Conservation (phyloP, 2,888 invertebrate species). For the Mythimna albipuncta region DNA sequence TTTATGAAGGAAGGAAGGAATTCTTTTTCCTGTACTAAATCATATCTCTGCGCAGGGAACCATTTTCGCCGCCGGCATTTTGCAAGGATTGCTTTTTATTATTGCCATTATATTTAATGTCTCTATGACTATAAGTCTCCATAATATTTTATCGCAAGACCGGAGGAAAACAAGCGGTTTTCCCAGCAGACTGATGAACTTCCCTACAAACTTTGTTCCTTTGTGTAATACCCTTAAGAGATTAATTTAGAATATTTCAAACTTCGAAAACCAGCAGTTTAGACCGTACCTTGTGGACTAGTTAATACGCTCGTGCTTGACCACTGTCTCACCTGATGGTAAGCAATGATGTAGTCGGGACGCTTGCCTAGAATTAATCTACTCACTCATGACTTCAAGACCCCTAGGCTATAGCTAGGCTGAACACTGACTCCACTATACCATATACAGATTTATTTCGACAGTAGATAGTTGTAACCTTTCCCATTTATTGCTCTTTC, state of each 20-base stretch:
- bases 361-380: no score
- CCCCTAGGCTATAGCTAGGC: no score
- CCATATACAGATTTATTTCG: no score
- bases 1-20: constrained; percentile 16
- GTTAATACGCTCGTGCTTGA: no score
- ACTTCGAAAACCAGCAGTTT: background rate
- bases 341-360: no score
- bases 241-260: background rate
- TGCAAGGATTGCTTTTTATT: constrained; percentile 22
- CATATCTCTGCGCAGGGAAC: constrained; percentile 16
- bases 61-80: constrained; percentile 2
- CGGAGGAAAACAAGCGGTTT: background rate
- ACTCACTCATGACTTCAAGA: no score
- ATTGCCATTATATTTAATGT: constrained; percentile 11
- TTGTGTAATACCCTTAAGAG: no score
- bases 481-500: no score
- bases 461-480: no score
- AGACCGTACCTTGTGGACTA: no score
- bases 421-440: no score
- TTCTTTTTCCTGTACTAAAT: constrained; percentile 32
- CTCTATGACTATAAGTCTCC: background rate
- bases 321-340: no score
- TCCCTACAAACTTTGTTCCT: background rate
- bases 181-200: background rate
- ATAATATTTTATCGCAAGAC: background rate